These are phyloP conservation scores for Mormyrus hasselquistii DNA, from an alignment of 2,797 vertebrate species.

Conservation along the genomic window DNA sequence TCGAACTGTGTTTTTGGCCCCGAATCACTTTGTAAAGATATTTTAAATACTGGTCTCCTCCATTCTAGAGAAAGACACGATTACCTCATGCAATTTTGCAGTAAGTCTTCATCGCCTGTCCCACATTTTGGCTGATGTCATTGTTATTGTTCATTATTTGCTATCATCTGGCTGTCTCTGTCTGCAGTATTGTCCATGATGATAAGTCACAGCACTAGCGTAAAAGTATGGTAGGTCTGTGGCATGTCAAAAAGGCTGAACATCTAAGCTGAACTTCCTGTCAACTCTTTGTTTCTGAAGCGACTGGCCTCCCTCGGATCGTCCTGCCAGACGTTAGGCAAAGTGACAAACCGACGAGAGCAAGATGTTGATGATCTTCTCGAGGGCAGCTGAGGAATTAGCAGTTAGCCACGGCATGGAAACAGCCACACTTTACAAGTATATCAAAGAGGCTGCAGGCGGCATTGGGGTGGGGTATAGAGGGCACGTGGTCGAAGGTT, in stretches of 20 bases:
- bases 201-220: not conserved
- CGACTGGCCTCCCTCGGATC: not conserved
- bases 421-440: not conserved
- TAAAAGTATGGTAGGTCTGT: not conserved
- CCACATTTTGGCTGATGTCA: constrained; percentile 29
- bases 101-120: constrained; percentile 9
- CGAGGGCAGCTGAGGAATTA: not conserved
- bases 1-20: not conserved
- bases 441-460: not conserved
- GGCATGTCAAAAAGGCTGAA: not conserved
- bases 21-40: not conserved
- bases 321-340: not conserved
- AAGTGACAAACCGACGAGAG: not conserved
- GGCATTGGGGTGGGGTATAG: not conserved
- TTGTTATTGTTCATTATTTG: constrained; percentile 30
- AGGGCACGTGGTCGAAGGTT: not conserved
- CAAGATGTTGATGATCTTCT: not conserved
- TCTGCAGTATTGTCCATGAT: not conserved
- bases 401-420: not conserved
- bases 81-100: constrained; percentile 16
- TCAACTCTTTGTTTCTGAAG: constrained; percentile 9
- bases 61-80: not conserved
- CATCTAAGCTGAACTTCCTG: not conserved
- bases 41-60: constrained; percentile 3
- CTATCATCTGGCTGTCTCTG: not conserved